Percentiles rank a stretch among this genome's conserved stretches.
Conservation (phyloP, 2,888 invertebrate genomes). For the Clepsis dumicolana region DNA sequence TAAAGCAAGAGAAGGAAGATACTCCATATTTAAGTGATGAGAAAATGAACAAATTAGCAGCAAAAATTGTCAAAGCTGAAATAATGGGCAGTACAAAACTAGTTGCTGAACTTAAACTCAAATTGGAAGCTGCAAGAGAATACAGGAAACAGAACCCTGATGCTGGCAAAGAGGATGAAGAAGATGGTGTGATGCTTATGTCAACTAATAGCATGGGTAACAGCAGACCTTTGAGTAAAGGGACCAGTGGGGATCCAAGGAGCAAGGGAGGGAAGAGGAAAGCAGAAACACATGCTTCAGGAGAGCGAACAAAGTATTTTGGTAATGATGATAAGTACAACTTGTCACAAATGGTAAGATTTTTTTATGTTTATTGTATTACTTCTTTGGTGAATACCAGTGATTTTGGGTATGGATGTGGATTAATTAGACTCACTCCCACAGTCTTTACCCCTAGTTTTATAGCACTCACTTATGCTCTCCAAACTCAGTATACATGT, state of each 20-base stretch:
- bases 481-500: slow-evolving; percentile 19
- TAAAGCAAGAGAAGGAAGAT: slow-evolving; percentile 39
- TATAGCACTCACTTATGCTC: not conserved
- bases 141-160: slow-evolving; percentile 76
- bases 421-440: too few species aligned
- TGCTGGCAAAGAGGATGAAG: slow-evolving; percentile 64
- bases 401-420: not conserved
- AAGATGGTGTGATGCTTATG: slow-evolving; percentile 88
- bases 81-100: slow-evolving; percentile 93
- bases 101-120: slow-evolving; percentile 89
- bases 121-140: slow-evolving; percentile 90
- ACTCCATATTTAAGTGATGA: slow-evolving; percentile 88
- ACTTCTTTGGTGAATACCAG: not conserved
- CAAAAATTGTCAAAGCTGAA: slow-evolving; percentile 97
- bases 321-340: slow-evolving; percentile 96
- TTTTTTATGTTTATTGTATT: slow-evolving; percentile 2
- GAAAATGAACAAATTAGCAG: slow-evolving; percentile 96
- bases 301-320: slow-evolving; percentile 93
- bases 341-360: slow-evolving; percentile 92
- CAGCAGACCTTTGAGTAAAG: slow-evolving; percentile 87
- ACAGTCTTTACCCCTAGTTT: too few species aligned
- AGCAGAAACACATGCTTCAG: slow-evolving; percentile 90
- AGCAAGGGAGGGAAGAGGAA: slow-evolving; percentile 83
- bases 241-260: slow-evolving; percentile 72
- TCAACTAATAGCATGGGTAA: slow-evolving; percentile 89